These are phyloP conservation scores for Drosophila subobscura DNA, from an alignment of 1,140 invertebrate genomes.

Conservation along the genomic window DNA sequence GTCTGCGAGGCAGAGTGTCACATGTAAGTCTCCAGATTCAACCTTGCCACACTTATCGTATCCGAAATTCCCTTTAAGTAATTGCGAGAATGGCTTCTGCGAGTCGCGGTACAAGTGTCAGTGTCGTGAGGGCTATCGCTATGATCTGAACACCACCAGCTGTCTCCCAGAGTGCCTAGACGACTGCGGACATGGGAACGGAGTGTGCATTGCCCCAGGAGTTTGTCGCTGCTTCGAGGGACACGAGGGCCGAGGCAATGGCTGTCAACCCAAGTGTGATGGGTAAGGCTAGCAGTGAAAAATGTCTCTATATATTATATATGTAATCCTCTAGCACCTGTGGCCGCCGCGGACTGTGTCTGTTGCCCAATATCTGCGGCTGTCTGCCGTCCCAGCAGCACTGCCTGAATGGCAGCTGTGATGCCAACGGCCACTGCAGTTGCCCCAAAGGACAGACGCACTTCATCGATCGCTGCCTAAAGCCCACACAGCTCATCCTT, in stretches of 20 bases:
- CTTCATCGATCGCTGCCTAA: slow-evolving; percentile 67
- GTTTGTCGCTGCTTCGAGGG: slow-evolving; percentile 87
- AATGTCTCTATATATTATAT: not conserved
- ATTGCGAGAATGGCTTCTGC: slow-evolving; percentile 86
- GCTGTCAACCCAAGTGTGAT: slow-evolving; percentile 71
- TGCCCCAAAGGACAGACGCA: slow-evolving; percentile 52
- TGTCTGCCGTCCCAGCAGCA: slow-evolving; percentile 49
- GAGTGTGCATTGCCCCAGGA: slow-evolving; percentile 84
- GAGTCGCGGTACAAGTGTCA: slow-evolving; percentile 85
- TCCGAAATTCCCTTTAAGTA: slow-evolving; percentile 35
- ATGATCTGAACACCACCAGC: slow-evolving; percentile 74
- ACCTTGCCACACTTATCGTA: too few relatives aligned
- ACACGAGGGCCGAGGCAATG: slow-evolving; percentile 58
- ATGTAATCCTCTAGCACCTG: slow-evolving; percentile 46
- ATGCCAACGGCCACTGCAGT: slow-evolving; percentile 49
- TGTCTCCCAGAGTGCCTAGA: slow-evolving; percentile 70
- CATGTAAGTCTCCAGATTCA: slow-evolving; percentile 46
- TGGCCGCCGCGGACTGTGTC: slow-evolving; percentile 65
- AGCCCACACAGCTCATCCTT: slow-evolving; percentile 3
- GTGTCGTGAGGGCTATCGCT: slow-evolving; percentile 86
- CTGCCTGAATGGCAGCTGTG: slow-evolving; percentile 58
- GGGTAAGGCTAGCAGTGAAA: not conserved
- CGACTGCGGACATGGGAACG: slow-evolving; percentile 82
- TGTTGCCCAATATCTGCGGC: slow-evolving; percentile 69
- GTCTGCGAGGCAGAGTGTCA: slow-evolving; percentile 80